These are phyloP conservation scores for Limnephilus auricula DNA, from an alignment of 2,888 invertebrate genomes.

Conservation along the genomic window DNA sequence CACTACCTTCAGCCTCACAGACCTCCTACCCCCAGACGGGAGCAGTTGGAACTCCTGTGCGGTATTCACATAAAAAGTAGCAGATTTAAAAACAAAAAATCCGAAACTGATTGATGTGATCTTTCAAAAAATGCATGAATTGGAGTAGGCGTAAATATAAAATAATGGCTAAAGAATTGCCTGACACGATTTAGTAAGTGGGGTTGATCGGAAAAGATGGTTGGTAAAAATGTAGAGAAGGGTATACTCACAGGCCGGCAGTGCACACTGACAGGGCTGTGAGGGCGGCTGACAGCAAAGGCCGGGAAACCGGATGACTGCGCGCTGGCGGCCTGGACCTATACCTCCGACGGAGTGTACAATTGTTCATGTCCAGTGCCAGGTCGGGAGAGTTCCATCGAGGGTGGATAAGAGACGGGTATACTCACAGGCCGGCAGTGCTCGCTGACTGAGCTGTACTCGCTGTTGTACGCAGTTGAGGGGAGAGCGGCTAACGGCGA, in stretches of 20 bases:
- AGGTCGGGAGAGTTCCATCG: constrained; percentile 86
- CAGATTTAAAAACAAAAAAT: no score
- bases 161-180: no score
- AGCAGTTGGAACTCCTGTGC: no score
- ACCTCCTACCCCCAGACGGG: no score
- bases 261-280: constrained; percentile 88
- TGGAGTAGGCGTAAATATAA: no score
- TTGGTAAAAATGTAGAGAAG: not conserved
- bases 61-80: no score
- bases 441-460: constrained; percentile 91
- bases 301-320: constrained; percentile 97
- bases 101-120: no score
- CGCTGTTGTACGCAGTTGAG: no score
- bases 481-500: constrained; percentile 95
- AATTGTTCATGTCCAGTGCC: constrained; percentile 85
- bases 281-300: constrained; percentile 94
- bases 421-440: constrained; percentile 65
- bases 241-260: constrained; percentile 64
- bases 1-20: no score
- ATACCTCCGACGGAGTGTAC: constrained; percentile 94
- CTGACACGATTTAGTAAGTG: no score
- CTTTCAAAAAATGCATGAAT: no score
- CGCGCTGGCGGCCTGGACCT: constrained; percentile 97
- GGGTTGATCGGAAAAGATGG: no score
- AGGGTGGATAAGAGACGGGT: not conserved